phyloP scores from a whole-genome alignment of 2,888 invertebrate genomes.

The Stenoptilia bipunctidactyla region DNA sequence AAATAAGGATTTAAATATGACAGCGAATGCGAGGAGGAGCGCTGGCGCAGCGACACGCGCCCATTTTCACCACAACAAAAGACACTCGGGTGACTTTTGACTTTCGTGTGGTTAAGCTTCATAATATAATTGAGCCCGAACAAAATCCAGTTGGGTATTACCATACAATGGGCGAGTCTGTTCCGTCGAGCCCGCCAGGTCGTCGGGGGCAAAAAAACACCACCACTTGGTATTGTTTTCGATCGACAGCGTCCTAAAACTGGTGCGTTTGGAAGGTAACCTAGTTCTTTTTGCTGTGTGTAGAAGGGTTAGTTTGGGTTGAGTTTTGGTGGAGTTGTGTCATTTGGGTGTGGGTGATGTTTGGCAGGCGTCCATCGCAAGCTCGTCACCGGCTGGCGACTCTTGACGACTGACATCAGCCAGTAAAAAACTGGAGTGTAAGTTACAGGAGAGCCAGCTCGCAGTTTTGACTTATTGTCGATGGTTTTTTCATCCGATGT shows the following conservation, averaged over 20 bases:
- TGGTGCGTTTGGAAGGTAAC: neutral
- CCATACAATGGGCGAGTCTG: constrained; percentile 66
- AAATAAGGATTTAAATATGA: neutral
- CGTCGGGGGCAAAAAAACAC: constrained; percentile 67
- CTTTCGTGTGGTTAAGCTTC: constrained; percentile 64
- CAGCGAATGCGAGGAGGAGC: constrained; percentile 7
- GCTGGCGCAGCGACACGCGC: constrained; percentile 22
- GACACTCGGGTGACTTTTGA: constrained; percentile 64
- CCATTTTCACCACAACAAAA: constrained; percentile 35
- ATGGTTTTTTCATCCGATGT: constrained; percentile 24
- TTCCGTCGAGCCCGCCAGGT: constrained; percentile 65
- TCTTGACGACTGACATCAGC: constrained; percentile 62
- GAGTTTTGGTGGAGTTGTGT: neutral
- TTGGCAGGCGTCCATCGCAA: constrained; percentile 49
- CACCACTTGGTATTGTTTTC: constrained; percentile 35
- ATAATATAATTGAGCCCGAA: constrained; percentile 70
- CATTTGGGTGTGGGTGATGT: constrained; percentile 21
- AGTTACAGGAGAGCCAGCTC: constrained; percentile 32
- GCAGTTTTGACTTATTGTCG: constrained; percentile 22
- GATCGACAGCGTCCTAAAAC: constrained; percentile 21
- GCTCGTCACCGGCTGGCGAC: constrained; percentile 59
- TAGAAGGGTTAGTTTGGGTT: neutral
- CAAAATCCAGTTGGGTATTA: constrained; percentile 67
- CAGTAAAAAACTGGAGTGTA: constrained; percentile 58
- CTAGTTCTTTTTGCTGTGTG: neutral